Evolutionary conservation across 2,113 vertebrate genomes (phyloP).

Genomic region (Otolemur garnettii): DNA sequence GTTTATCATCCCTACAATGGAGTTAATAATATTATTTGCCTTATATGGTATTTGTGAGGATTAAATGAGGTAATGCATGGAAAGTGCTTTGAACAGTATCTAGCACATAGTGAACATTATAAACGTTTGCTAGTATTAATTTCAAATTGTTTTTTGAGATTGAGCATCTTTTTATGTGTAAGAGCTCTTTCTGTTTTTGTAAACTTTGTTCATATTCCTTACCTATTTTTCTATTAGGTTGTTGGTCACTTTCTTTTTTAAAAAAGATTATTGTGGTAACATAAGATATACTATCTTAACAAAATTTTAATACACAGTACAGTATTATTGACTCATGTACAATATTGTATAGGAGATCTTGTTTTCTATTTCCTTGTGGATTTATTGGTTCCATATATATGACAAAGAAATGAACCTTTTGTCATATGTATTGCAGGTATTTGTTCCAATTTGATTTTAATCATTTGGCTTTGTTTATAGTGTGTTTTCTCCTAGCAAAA

Average conservation of each 20-base stretch:
- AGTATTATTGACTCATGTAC: neutral
- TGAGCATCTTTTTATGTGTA: neutral
- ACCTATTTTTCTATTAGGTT: slow-evolving; percentile 32
- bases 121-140: slow-evolving; percentile 2
- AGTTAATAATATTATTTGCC: slow-evolving; percentile 3
- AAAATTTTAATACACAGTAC: neutral
- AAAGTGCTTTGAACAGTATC: neutral
- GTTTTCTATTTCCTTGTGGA: neutral
- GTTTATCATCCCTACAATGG: slow-evolving; percentile 50
- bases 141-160: slow-evolving; percentile 29
- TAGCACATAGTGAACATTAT: neutral
- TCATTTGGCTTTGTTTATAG: slow-evolving; percentile 25
- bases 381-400: slow-evolving; percentile 20
- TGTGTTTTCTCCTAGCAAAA: neutral
- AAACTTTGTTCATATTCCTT: slow-evolving; percentile 28
- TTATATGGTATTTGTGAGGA: neutral
- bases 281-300: neutral
- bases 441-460: slow-evolving; percentile 25
- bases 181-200: slow-evolving; percentile 34
- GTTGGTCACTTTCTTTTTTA: slow-evolving; percentile 28
- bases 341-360: neutral
- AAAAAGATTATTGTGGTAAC: neutral
- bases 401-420: neutral
- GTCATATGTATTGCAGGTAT: neutral
- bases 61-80: neutral